Evolutionary conservation across 2,888 invertebrate genomes (phyloP), one percentile per base, ranked within the genome.

Genomic region (Chaetoderma sp.): DNA sequence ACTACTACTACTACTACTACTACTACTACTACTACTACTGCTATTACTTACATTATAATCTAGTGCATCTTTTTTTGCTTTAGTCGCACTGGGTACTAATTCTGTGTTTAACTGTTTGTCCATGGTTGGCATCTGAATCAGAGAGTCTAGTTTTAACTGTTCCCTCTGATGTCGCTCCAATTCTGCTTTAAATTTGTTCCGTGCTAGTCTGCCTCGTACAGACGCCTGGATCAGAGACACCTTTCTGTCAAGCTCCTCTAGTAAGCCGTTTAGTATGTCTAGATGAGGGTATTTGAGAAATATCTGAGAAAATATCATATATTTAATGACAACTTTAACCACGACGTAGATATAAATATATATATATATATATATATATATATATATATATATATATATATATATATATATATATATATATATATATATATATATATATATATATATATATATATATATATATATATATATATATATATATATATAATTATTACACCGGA

Each of bases 171-270:
- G 36, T 27, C 61, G 52, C 10, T 54, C 55, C 6, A 61, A 13
- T 23, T 65, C 54, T 32, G 33, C 54, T 8, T 42, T 60, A 21
- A 66, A 45, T 8, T 63, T 65, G 16, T 59, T 58, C 16, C 75
- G 65, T 25, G 63, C 70, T 1, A 70, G 70, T 59, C 61, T 69
- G 1, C 73, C 73, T n/a, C 75, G 58, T 4, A 75, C 65, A 13
- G 60, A 59, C 21, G 67, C 68, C 62, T 75, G 75, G 13, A 73
- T 57, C 5, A 65, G 33, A 25, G 58, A 64, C 21, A 66, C 71
- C 32, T 73, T 67, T 36, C 32, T 55, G 27, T 75, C 69, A 21
- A 71, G 21, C 28, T 66, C 66, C 28, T 54, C 44, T 1, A 71
- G 62, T 4, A 61, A 63, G 1, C 56, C 49, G 50, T 71, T 73